phyloP scores from a whole-genome alignment of 2,113 vertebrate genomes.

The Poicephalus meyeri region DNA sequence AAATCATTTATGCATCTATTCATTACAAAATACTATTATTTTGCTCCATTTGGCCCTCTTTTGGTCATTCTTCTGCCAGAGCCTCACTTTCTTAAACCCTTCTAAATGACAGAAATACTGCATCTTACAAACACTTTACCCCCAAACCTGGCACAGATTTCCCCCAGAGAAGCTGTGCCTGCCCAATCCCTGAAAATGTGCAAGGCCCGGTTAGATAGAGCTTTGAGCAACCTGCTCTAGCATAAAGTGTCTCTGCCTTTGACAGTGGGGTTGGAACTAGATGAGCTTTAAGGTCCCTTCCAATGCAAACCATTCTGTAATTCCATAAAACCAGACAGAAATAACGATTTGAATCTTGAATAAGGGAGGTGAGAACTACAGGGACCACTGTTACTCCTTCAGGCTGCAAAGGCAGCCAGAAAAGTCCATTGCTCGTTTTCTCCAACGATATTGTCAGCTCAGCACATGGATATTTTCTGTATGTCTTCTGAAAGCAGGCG shows the following conservation, averaged over 20 bases:
- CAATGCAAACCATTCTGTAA: background rate
- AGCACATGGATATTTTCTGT: background rate
- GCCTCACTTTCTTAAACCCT: background rate
- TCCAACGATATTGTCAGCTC: background rate
- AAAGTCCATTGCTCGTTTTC: background rate
- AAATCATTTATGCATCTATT: background rate
- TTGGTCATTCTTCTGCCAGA: background rate
- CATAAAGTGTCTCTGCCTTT: background rate
- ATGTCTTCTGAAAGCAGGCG: background rate
- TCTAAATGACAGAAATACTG: background rate
- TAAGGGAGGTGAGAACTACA: background rate
- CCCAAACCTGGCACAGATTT: background rate
- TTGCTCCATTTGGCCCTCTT: background rate
- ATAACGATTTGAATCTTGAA: background rate
- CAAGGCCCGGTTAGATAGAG: background rate
- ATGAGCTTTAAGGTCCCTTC: background rate
- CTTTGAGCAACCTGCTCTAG: background rate
- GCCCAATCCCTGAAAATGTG: background rate
- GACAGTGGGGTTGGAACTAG: background rate
- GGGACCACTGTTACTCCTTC: background rate
- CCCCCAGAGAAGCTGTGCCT: background rate
- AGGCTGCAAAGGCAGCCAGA: background rate
- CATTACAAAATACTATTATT: background rate
- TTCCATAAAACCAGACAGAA: background rate
- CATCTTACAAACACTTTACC: background rate